Conservation (phyloP, 2,888 invertebrate species). For the Xestia xanthographa region DNA sequence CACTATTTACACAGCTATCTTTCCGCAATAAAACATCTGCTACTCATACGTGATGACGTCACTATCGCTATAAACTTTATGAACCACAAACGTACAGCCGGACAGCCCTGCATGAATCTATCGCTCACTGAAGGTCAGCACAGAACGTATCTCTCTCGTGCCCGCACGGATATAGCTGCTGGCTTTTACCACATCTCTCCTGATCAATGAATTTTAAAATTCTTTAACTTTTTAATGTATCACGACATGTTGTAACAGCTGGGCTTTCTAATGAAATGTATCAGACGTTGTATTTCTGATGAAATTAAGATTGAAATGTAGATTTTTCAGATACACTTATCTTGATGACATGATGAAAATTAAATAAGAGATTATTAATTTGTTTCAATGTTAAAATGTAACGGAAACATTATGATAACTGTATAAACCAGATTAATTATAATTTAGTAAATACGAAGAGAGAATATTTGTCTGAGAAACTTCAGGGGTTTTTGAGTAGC, state of each 20-base stretch:
- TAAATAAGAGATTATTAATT: neutral
- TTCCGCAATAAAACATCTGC: slow-evolving; percentile 43
- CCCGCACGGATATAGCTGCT: slow-evolving; percentile 36
- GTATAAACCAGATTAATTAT: neutral
- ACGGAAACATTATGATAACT: neutral
- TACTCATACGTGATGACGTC: slow-evolving; percentile 45
- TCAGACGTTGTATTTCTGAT: slow-evolving; percentile 25
- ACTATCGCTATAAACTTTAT: slow-evolving; percentile 35
- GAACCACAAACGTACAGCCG: slow-evolving; percentile 38
- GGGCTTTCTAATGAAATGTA: slow-evolving; percentile 32
- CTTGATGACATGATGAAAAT: slow-evolving; percentile 11
- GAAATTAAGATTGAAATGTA: slow-evolving; percentile 32
- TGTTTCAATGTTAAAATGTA: neutral
- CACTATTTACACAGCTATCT: slow-evolving; percentile 29
- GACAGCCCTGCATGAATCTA: slow-evolving; percentile 51
- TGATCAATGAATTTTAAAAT: slow-evolving; percentile 60
- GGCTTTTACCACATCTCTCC: slow-evolving; percentile 30
- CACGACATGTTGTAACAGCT: slow-evolving; percentile 49
- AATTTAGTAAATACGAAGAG: neutral
- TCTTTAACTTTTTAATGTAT: slow-evolving; percentile 31
- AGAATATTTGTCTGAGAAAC: neutral
- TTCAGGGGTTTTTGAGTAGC: neutral
- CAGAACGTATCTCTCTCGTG: slow-evolving; percentile 18
- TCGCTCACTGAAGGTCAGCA: slow-evolving; percentile 45
- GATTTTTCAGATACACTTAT: slow-evolving; percentile 6